Conservation (phyloP, 2,888 invertebrate species). For the Cephus rjabovi region DNA sequence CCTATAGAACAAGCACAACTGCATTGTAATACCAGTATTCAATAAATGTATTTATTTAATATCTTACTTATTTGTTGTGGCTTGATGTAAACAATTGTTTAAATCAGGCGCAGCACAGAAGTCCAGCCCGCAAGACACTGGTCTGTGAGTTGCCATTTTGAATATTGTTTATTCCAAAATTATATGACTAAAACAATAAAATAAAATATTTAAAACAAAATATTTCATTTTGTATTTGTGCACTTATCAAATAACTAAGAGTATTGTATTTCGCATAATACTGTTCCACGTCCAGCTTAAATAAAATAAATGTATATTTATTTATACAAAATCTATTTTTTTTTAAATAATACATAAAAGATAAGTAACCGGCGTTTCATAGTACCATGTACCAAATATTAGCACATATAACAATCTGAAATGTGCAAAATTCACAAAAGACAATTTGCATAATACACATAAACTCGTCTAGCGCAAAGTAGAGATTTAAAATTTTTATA, state of each 20-base stretch:
- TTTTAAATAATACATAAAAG: neutral
- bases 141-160: constrained; percentile 64
- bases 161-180: neutral
- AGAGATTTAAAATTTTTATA: neutral
- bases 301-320: neutral
- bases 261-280: neutral
- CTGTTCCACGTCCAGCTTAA: neutral
- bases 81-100: constrained; percentile 71
- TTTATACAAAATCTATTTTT: neutral
- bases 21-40: neutral
- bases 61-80: constrained; percentile 66
- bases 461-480: neutral
- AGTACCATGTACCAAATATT: neutral
- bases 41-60: neutral
- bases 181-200: neutral
- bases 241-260: neutral
- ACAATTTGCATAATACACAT: neutral
- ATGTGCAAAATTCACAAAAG: neutral
- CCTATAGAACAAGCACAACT: constrained; percentile 59
- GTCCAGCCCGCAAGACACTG: constrained; percentile 78
- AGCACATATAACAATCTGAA: neutral
- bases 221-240: neutral
- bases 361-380: neutral
- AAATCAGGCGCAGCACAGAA: constrained; percentile 74
- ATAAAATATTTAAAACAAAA: neutral